A percentile compares a stretch with the other conserved stretches of the same genome.
These are phyloP conservation scores for Magallana ariakensis DNA, from an alignment of 1,140 invertebrate genomes.

Conservation along the genomic window DNA sequence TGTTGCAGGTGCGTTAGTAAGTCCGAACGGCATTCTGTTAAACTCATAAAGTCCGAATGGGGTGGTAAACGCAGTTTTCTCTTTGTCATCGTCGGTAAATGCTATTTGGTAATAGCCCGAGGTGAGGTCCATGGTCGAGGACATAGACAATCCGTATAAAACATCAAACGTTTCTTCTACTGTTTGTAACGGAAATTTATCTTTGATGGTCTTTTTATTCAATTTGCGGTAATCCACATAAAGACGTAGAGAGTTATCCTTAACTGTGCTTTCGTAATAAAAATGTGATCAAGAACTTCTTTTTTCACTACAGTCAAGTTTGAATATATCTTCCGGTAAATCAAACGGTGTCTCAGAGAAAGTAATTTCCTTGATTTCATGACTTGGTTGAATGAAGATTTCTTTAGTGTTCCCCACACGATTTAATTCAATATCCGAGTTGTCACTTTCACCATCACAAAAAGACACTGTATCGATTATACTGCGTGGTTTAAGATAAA, in stretches of 20 bases:
- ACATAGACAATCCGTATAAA: conserved; percentile 76
- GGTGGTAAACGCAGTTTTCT: conserved; percentile 71
- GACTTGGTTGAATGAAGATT: neutral
- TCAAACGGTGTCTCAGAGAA: neutral
- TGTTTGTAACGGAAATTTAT: conserved; percentile 79
- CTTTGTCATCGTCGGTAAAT: conserved; percentile 68
- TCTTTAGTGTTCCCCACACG: too few relatives aligned
- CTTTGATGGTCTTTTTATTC: neutral
- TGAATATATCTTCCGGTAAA: neutral
- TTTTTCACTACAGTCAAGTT: neutral
- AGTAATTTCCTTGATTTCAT: conserved; percentile 65
- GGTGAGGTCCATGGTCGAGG: conserved; percentile 78
- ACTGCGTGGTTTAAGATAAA: too few relatives aligned
- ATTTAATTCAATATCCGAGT: too few relatives aligned
- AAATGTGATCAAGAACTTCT: neutral
- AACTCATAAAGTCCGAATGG: conserved; percentile 5
- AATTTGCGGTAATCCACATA: conserved; percentile 49
- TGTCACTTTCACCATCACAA: too few relatives aligned
- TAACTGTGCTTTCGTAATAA: neutral
- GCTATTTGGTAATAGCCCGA: conserved; percentile 75
- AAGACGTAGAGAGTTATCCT: conserved; percentile 46
- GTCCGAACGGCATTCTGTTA: too few relatives aligned
- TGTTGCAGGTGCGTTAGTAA: too few relatives aligned
- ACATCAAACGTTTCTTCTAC: conserved; percentile 80
- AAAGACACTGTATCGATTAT: too few relatives aligned